These are phyloP conservation scores for Trachelus troglodyta DNA, from an alignment of 2,888 invertebrate species.

Conservation along the genomic window DNA sequence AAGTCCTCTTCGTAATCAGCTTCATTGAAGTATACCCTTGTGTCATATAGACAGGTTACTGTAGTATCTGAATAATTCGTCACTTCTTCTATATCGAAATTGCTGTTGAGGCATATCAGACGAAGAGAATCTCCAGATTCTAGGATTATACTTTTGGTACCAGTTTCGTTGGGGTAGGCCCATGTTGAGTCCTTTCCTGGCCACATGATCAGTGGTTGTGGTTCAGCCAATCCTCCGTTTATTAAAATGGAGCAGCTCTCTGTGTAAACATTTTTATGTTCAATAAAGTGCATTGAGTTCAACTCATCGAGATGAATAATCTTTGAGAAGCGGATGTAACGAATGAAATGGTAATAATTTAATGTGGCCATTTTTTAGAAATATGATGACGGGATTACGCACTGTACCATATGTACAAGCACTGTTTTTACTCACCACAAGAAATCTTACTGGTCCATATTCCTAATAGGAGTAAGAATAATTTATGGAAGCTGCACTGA, in stretches of 20 bases:
- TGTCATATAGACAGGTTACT: constrained; percentile 28
- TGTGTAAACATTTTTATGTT: background rate
- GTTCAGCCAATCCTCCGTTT: constrained; percentile 25
- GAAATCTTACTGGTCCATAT: background rate
- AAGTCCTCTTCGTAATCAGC: constrained; percentile 49
- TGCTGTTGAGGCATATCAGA: constrained; percentile 28
- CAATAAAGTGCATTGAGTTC: background rate
- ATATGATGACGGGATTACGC: no score
- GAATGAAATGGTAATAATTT: no score
- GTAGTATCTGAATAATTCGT: constrained; percentile 15
- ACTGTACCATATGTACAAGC: no score
- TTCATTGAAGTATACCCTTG: constrained; percentile 15
- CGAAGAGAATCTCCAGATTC: constrained; percentile 26
- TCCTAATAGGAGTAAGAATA: background rate
- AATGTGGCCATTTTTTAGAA: no score
- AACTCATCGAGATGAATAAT: background rate
- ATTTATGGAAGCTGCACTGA: background rate
- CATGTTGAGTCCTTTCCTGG: constrained; percentile 13
- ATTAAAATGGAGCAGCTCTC: constrained; percentile 24
- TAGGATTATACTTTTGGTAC: constrained; percentile 12
- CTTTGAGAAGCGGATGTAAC: background rate
- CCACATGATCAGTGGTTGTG: constrained; percentile 27
- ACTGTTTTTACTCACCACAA: background rate
- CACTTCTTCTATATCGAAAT: background rate
- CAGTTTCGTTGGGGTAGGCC: constrained; percentile 25